Conservation (phyloP, 2,888 invertebrate species). For the Litoditis marina region DNA sequence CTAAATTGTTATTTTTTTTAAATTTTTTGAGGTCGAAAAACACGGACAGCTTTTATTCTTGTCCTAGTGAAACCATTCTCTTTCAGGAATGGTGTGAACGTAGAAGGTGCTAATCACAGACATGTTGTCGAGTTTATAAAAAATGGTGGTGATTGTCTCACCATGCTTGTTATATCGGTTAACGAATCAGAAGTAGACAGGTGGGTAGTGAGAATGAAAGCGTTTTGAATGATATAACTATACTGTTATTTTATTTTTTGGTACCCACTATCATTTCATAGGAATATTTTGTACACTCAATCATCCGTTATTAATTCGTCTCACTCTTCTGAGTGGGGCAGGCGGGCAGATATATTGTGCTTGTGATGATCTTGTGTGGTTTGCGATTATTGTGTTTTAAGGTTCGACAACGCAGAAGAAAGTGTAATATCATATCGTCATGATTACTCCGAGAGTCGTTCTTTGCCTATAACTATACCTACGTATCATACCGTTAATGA, state of each 20-base stretch:
- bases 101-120: constrained; percentile 98
- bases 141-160: constrained; percentile 93
- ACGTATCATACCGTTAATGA: constrained; percentile 84
- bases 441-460: constrained; percentile 77
- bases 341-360: too few relatives aligned
- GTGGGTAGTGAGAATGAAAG: too few relatives aligned
- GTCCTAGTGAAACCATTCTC: too few relatives aligned
- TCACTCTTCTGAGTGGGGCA: too few relatives aligned
- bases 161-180: constrained; percentile 91
- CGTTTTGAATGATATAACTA: too few relatives aligned
- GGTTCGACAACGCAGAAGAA: constrained; percentile 45
- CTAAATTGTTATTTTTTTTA: constrained; percentile 3
- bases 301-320: too few relatives aligned
- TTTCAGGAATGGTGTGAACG: constrained; percentile 87
- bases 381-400: constrained; percentile 1
- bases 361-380: too few relatives aligned
- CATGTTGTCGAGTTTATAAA: constrained; percentile 98
- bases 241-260: too few relatives aligned
- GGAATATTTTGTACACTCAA: too few relatives aligned
- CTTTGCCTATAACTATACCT: constrained; percentile 77
- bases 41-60: too few relatives aligned
- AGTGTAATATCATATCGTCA: constrained; percentile 35
- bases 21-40: too few relatives aligned
- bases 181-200: constrained; percentile 68
- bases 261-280: too few relatives aligned